Conservation (phyloP, 2,797 vertebrate genomes). For the Mormyrops attenuatus region DNA sequence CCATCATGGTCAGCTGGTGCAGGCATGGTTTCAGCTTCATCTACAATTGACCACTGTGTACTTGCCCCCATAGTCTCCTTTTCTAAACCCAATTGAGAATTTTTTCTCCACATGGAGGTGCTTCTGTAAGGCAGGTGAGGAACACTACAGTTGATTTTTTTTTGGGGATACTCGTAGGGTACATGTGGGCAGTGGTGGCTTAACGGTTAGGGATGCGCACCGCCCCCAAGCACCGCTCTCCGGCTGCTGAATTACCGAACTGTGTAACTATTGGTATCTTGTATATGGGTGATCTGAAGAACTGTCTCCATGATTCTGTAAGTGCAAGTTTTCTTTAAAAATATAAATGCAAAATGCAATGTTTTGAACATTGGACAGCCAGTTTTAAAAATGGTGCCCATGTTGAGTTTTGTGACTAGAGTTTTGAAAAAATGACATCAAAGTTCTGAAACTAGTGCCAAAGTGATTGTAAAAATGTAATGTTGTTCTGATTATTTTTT, state of each 20-base stretch:
- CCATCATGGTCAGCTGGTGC: no score
- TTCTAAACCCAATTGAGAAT: no score
- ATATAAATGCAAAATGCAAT: neutral
- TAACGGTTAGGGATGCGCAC: no score
- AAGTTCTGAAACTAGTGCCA: neutral
- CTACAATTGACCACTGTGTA: no score
- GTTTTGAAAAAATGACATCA: neutral
- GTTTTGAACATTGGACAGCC: neutral
- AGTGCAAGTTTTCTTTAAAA: neutral
- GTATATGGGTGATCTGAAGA: neutral
- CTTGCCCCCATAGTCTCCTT: no score
- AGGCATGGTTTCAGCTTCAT: no score
- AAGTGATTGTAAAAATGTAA: neutral
- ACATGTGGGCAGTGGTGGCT: no score
- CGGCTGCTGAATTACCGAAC: neutral
- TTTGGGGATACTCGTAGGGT: neutral
- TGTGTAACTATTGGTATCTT: neutral
- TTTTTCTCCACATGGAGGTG: neutral
- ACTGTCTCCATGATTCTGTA: neutral
- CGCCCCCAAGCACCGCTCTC: no score
- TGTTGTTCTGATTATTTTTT: neutral
- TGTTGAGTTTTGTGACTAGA: neutral
- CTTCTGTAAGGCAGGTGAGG: neutral
- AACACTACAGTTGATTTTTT: neutral
- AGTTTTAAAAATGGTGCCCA: neutral